phyloP scores from a whole-genome alignment of 2,113 vertebrate genomes.

The Pseudopipra pipra region DNA sequence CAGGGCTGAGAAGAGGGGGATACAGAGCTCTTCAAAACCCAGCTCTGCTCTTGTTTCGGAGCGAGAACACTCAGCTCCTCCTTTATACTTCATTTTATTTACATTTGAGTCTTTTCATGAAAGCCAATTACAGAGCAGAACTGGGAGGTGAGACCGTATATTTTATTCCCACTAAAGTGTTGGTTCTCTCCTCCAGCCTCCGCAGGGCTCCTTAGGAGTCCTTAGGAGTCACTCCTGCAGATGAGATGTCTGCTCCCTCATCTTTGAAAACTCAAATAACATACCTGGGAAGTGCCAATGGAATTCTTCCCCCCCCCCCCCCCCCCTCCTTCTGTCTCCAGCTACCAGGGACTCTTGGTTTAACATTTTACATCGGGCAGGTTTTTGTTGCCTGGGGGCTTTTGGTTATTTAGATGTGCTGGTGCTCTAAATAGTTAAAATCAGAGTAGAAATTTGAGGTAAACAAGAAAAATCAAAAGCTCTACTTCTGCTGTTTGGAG shows the following conservation, averaged over 20 bases:
- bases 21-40: neutral
- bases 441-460: neutral
- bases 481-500: conserved; percentile 24
- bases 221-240: fast-evolving
- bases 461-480: conserved; percentile 21
- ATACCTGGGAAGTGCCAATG: neutral
- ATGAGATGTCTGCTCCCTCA: neutral
- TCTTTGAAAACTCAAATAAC: neutral
- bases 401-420: neutral
- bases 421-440: neutral
- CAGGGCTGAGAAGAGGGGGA: neutral
- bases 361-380: neutral
- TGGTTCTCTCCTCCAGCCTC: neutral
- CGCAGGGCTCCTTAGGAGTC: fast-evolving
- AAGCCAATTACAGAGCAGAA: neutral
- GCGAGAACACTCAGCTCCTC: neutral
- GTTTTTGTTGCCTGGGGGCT: neutral
- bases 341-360: neutral
- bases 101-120: neutral
- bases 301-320: fast-evolving
- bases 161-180: neutral
- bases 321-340: neutral
- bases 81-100: neutral
- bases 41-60: neutral
- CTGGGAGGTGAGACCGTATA: neutral